These are phyloP conservation scores for Drosophila demipolita DNA, from an alignment of 2,888 invertebrate species.

Conservation along the genomic window DNA sequence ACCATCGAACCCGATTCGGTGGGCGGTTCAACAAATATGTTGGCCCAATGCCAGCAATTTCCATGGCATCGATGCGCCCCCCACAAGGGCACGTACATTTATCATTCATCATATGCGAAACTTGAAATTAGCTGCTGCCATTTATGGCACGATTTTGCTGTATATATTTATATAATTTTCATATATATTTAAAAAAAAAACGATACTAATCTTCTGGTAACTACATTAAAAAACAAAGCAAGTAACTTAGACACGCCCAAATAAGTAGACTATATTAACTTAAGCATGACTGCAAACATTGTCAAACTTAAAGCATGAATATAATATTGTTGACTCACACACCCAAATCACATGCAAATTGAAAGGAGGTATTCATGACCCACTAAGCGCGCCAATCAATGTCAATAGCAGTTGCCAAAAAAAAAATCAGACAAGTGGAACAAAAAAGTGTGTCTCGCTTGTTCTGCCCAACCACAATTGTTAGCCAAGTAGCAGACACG, in stretches of 20 bases:
- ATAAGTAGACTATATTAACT: slow-evolving; percentile 41
- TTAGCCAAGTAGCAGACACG: slow-evolving; percentile 19
- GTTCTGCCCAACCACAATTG: slow-evolving; percentile 4
- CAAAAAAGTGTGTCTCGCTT: slow-evolving; percentile 37
- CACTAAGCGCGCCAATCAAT: slow-evolving; percentile 40
- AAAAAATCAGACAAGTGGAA: background rate
- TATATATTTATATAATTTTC: background rate
- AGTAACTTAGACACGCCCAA: background rate
- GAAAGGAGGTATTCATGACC: slow-evolving; percentile 28
- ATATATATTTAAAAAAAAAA: background rate
- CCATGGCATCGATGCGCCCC: slow-evolving; percentile 22
- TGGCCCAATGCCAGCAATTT: slow-evolving; percentile 45
- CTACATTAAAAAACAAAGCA: background rate
- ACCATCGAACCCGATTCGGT: slow-evolving; percentile 17
- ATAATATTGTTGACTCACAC: background rate
- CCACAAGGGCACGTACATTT: slow-evolving; percentile 41
- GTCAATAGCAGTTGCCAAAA: slow-evolving; percentile 49
- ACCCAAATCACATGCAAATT: slow-evolving; percentile 2
- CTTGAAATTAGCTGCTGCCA: background rate
- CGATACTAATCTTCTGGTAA: background rate
- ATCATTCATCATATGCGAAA: slow-evolving; percentile 24
- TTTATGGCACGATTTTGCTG: background rate
- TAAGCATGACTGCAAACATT: background rate
- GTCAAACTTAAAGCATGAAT: background rate
- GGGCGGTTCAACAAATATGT: slow-evolving; percentile 38